Evolutionary conservation across 2,797 vertebrate genomes (phyloP), one percentile per base, ranked within the genome.

Genomic region (Eurystomus glaucurus): DNA sequence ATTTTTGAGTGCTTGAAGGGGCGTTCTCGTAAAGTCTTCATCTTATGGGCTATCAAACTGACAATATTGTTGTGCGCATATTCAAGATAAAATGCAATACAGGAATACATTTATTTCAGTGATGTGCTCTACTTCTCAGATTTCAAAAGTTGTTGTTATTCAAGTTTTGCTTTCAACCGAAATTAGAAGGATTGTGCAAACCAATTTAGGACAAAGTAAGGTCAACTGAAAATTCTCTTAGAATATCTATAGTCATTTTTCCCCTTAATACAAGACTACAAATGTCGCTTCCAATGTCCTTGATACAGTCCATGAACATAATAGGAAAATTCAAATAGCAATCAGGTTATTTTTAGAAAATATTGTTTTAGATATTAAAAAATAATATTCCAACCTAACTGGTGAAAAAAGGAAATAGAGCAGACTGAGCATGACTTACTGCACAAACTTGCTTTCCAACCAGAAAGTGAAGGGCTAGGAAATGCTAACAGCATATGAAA

Each of bases 391-490:
- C 9, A 66, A 19, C 3, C 9, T 29, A 43, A 69, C 1, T 77
- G 20, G 31, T 71, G 14, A 76, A 31, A 69, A 58, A 87, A n/a
- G 11, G 57, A 83, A 96, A 85, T 35, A 78, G 84, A 76, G 31
- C 7, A 96, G 51, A 41, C 14, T 57, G 28, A 65, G 29, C 4
- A n/a, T 54, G 57, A 88, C 52, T 95, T 95, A 72, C 35, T 90
- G 9, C 25, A 39, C 64, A 83, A 93, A 80, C 51, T 72, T 81
- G 43, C 14, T 71, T 83, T 94, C 55, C 66, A 86, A 58, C 13
- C n/a, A 85, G 57, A 94, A 95, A 90, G 21, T 68, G 39, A 88
- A 96, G 11, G 77, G 51, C 72, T 94, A 77, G 87, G 72, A 97
- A 96, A 77, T 68, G 39, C 64, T 95, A 83, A 57, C 10, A 77